Evolutionary conservation across 2,113 vertebrate genomes (phyloP).

Genomic region (Oriolus oriolus): DNA sequence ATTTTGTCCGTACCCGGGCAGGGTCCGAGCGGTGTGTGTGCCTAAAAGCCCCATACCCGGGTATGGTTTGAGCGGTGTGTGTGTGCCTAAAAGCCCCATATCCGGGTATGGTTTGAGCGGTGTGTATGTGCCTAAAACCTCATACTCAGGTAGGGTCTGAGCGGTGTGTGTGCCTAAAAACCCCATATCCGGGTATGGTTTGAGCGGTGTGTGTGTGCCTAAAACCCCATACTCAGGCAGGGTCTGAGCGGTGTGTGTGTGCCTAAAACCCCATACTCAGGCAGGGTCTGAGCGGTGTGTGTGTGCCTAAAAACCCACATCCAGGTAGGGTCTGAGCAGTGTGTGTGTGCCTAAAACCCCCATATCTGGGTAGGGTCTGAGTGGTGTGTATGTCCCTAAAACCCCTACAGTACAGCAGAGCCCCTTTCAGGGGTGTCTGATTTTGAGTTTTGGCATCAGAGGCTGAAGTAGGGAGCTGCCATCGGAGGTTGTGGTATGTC

Average conservation of each 20-base stretch:
- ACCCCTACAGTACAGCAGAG: background rate
- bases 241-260: accelerated
- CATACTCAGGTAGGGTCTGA: too few species aligned
- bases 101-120: too few species aligned
- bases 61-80: too few species aligned
- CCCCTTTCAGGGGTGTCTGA: accelerated
- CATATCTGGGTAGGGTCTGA: background rate
- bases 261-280: background rate
- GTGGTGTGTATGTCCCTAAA: background rate
- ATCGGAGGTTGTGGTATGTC: accelerated
- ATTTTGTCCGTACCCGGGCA: accelerated
- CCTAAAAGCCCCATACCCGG: too few species aligned
- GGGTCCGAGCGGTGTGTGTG: too few species aligned
- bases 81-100: too few species aligned
- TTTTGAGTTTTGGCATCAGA: background rate
- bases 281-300: background rate
- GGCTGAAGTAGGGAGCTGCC: background rate
- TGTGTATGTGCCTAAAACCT: too few species aligned
- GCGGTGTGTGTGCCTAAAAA: too few species aligned
- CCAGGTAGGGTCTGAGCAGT: accelerated
- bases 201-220: accelerated
- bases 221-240: background rate
- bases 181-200: background rate
- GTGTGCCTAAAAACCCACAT: background rate
- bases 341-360: background rate